These are phyloP conservation scores for Limenitis camilla DNA, from an alignment of 2,888 invertebrate species.

Conservation along the genomic window DNA sequence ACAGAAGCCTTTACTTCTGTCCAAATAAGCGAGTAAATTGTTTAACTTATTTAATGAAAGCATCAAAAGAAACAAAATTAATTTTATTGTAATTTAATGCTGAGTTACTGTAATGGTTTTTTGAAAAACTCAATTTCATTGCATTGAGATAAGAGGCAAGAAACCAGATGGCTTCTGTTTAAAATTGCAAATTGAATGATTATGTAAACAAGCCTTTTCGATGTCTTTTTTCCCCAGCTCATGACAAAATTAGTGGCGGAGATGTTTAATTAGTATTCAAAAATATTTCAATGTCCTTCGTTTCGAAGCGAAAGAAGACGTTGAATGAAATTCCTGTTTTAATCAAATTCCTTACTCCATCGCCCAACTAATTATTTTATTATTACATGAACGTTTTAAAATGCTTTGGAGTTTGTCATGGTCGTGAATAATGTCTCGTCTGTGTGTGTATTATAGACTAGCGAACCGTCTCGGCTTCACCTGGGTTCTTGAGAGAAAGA, in stretches of 20 bases:
- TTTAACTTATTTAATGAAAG: conserved; percentile 19
- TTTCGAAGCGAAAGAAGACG: conserved; percentile 26
- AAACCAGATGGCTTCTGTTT: conserved; percentile 51
- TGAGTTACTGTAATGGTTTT: conserved; percentile 25
- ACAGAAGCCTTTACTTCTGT: conserved; percentile 2
- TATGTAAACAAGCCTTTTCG: conserved; percentile 64
- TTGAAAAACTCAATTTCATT: conserved; percentile 28
- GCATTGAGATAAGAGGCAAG: conserved; percentile 36
- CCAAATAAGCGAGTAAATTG: conserved; percentile 2
- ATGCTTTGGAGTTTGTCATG: no score
- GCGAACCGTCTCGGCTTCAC: no score
- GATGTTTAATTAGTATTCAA: conserved; percentile 53
- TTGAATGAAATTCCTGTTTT: conserved; percentile 20
- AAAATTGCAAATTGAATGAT: conserved; percentile 70
- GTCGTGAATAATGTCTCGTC: no score
- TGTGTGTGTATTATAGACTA: no score
- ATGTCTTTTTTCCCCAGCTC: conserved; percentile 53
- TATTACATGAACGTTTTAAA: neutral
- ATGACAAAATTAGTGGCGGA: conserved; percentile 43
- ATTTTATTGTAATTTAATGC: conserved; percentile 34
- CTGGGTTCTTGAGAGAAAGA: no score
- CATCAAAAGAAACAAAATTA: conserved; percentile 23
- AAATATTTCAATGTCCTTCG: conserved; percentile 50
- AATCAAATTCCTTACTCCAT: neutral
- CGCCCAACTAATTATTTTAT: neutral